Base-by-base conservation (phyloP, 2,797 vertebrate species). In the Poecilia velifera region DNA sequence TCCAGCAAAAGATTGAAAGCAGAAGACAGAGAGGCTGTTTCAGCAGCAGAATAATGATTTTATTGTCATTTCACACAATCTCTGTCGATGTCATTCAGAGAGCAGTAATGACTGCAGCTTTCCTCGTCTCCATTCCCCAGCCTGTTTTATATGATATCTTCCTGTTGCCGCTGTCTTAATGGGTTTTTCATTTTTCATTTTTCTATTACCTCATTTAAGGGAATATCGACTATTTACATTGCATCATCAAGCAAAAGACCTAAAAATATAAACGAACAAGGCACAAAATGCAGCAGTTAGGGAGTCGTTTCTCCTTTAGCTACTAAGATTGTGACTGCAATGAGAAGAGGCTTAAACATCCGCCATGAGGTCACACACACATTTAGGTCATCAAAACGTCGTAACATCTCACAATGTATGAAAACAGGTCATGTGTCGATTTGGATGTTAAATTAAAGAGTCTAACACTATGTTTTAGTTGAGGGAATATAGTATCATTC, bases 41-140 rank as follows among this genome's bases (percentile, higher is more conserved):
- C 62, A 51, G 31, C 73, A 62, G 25, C 12, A 49, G 77, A 20
- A 20, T 25, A 45, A 62, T 76, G 55, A 72, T 73, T 64, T 20
- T 53, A 72, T 72, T 64, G 36, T 73, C n/a, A 51, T 81, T 72
- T 81, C 39, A 51, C 41, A 53, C 57, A 72, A 55, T 76, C n/a
- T 53, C 25, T 25, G 28, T 36, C 31, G 28, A n/a, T 64, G 62
- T 39, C 62, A 66, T 66, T 66, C 62, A 66, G 34, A 39, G 14
- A 62, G 59, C 59, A 62, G 31, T 62, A 34, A 62, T 66, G 34
- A 66, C 16, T 66, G 62, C 62, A 66, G 62, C 62, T 22, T 22
- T 66, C 31, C 59, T 34, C 36, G 62, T 39, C 18, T 66, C 7
- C 13, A 6, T 22, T 34, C 16, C 8, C 3, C 3, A 0, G 31